A percentile compares a stretch with the other conserved stretches of the same genome.
Conservation (phyloP, 1,140 invertebrate species). For the Trypoxylus dichotomus region DNA sequence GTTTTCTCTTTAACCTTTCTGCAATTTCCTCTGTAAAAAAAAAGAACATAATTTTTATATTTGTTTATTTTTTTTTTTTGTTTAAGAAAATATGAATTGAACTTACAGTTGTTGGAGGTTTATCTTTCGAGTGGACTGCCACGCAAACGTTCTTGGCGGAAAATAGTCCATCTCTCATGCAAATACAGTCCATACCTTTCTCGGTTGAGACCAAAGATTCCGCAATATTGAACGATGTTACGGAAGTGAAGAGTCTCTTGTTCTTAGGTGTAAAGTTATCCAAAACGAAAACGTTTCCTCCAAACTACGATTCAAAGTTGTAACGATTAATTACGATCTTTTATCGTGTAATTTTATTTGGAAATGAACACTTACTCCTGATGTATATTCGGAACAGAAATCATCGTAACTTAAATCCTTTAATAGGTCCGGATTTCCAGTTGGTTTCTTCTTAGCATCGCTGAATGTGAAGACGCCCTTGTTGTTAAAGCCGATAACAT, state of each 20-base stretch:
- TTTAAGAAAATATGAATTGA: background rate
- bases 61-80: background rate
- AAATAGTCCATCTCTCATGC: constrained; percentile 36
- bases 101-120: background rate
- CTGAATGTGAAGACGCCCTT: constrained; percentile 58
- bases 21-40: background rate
- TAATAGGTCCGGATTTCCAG: constrained; percentile 56
- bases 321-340: background rate
- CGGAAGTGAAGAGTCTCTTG: constrained; percentile 59
- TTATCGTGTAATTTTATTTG: background rate
- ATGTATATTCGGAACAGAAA: constrained; percentile 60
- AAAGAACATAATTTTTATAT: background rate
- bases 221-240: constrained; percentile 55
- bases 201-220: constrained; percentile 53
- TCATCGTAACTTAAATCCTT: constrained; percentile 58
- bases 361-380: constrained; percentile 51
- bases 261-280: constrained; percentile 58
- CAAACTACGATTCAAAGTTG: background rate
- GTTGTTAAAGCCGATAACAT: constrained; percentile 59
- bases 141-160: background rate
- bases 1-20: background rate
- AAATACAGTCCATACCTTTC: constrained; percentile 58
- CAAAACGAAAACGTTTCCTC: constrained; percentile 58
- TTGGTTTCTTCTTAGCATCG: constrained; percentile 62
- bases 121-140: background rate